These are phyloP conservation scores for Drosophila koepferae DNA, from an alignment of 2,888 invertebrate genomes.

Conservation along the genomic window DNA sequence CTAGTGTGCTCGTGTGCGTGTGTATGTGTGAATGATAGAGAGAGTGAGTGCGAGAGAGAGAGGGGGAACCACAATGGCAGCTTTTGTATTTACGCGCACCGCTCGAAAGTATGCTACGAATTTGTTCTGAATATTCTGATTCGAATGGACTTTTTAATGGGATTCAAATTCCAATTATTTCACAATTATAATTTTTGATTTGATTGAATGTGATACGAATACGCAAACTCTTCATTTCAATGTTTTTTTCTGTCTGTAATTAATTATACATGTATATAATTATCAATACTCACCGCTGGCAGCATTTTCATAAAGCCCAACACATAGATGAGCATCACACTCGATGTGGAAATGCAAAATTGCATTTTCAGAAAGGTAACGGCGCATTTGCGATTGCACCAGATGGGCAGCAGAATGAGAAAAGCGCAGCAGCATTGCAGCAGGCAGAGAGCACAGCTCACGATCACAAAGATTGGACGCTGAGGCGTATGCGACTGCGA, in stretches of 20 bases:
- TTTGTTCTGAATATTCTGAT: background rate
- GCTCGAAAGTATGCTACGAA: conserved; percentile 26
- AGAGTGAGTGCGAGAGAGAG: background rate
- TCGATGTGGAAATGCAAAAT: conserved; percentile 89
- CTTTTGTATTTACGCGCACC: conserved; percentile 1
- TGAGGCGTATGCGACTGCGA: conserved; percentile 69
- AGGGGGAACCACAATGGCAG: conserved; percentile 1
- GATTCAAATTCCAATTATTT: background rate
- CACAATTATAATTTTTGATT: conserved; percentile 4
- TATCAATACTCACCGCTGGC: conserved; percentile 85
- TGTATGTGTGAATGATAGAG: background rate
- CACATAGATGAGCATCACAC: conserved; percentile 88
- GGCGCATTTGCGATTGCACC: conserved; percentile 86
- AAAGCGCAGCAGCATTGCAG: conserved; percentile 85
- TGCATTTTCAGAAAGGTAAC: conserved; percentile 89
- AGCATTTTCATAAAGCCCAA: conserved; percentile 86
- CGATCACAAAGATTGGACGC: conserved; percentile 84
- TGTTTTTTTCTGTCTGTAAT: background rate
- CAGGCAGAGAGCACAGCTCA: conserved; percentile 85
- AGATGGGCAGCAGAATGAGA: conserved; percentile 84
- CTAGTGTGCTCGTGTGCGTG: background rate
- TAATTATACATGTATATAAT: background rate
- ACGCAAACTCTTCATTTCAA: background rate
- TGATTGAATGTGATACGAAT: background rate
- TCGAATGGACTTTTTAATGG: background rate